These are phyloP conservation scores for Hoplostethus atlanticus DNA, from an alignment of 2,797 vertebrate species.

Conservation along the genomic window DNA sequence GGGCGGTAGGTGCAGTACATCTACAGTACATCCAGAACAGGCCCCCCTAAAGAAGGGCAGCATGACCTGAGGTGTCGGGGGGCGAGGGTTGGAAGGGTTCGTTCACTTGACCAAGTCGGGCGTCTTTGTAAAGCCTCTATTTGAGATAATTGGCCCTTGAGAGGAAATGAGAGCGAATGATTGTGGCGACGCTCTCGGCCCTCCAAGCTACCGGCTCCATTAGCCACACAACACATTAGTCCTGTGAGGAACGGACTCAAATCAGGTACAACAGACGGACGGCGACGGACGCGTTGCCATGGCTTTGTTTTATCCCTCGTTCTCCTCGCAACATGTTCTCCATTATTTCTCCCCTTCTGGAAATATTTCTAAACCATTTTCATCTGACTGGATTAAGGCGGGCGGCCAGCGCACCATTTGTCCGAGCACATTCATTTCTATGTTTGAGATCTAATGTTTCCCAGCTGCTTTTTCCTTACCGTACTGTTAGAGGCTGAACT, in stretches of 20 bases:
- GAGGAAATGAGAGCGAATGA: slow-evolving; percentile 80
- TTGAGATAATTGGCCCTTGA: slow-evolving; percentile 86
- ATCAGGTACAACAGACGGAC: slow-evolving; percentile 69
- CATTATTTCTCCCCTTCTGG: slow-evolving; percentile 20
- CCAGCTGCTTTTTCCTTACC: not conserved
- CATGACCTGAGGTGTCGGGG: slow-evolving; percentile 51
- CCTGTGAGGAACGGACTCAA: slow-evolving; percentile 69
- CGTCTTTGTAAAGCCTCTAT: slow-evolving; percentile 77
- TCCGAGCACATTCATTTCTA: slow-evolving; percentile 15
- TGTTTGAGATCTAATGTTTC: slow-evolving; percentile 13
- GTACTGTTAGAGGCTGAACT: slow-evolving; percentile 1
- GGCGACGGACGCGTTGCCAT: slow-evolving; percentile 49
- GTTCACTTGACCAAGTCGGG: slow-evolving; percentile 71
- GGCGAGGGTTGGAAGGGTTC: slow-evolving; percentile 55
- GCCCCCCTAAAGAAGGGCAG: slow-evolving; percentile 30
- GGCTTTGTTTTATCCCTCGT: slow-evolving; percentile 42
- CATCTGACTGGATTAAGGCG: slow-evolving; percentile 10
- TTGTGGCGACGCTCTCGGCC: slow-evolving; percentile 71
- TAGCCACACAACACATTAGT: slow-evolving; percentile 82
- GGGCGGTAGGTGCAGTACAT: too few species aligned
- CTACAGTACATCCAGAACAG: not conserved
- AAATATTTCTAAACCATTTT: slow-evolving; percentile 36
- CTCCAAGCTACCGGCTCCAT: slow-evolving; percentile 76
- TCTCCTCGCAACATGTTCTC: slow-evolving; percentile 13
- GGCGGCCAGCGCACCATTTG: slow-evolving; percentile 5